Base-by-base conservation (phyloP, 2,888 invertebrate genomes). In the Lycocerus yunnanus region DNA sequence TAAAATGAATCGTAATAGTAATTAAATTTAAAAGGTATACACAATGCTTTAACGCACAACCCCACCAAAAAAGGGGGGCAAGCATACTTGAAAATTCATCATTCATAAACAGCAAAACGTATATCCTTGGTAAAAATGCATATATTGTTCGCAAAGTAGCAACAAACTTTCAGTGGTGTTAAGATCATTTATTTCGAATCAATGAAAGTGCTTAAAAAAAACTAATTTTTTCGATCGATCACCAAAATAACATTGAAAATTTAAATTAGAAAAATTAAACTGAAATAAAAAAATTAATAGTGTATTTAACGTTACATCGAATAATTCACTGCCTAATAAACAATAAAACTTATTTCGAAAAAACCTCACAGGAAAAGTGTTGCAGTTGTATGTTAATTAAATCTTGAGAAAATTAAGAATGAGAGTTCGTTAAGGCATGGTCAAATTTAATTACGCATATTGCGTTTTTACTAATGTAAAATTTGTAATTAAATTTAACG, bases 81-180 rank as follows among this genome's bases (percentile, higher is more conserved):
- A 71, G 58, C 65, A 58, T 18, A 58, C 59, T 78, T 77, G 78
- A 78, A 81, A 76, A 80, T 77, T 74, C 77, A 74, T 81, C 80
- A 82, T 81, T 81, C 80, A 80, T 77, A 79, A 78, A 79, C 80
- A 74, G 81, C 78, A 81, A 79, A 81, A 78, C 72, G 71, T 73
- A 84, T 84, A 85, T 84, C 85, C 85, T 85, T 85, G 85, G 81
- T 79, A 82, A 81, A 80, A 82, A 81, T 83, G 84, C 84, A 84
- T 85, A 85, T 83, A 85, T 84, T 84, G 82, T 78, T 77, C 75
- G 75, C 77, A 75, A 71, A 75, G 15, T 69, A 66, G 59, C 14
- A 60, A 27, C 71, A 73, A 68, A 67, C 65, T 65, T 70, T 60
- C 75, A 75, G 75, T 75, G 73, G 71, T 76, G 70, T 70, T 70